Conservation (phyloP, 2,888 invertebrate species). For the Argyresthia goedartella region DNA sequence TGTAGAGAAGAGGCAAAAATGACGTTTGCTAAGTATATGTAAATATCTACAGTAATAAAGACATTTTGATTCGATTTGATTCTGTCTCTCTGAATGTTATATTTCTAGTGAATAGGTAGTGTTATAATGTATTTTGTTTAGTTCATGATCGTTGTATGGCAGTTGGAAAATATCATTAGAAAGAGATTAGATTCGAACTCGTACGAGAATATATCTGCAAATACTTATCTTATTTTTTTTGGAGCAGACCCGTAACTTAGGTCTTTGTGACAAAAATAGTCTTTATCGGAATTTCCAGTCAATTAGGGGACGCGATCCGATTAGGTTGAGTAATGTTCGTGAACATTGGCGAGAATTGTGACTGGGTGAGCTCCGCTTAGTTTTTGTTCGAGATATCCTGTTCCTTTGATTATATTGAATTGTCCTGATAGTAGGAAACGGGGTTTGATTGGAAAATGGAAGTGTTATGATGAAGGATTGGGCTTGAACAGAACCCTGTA, state of each 20-base stretch:
- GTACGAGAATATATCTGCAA: neutral
- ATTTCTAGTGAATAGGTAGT: neutral
- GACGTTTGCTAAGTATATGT: too few species aligned
- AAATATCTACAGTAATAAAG: too few species aligned
- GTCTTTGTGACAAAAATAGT: conserved; percentile 53
- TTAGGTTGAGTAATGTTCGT: conserved; percentile 52
- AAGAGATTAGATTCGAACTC: neutral
- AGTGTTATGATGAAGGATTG: too few species aligned
- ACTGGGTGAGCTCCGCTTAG: neutral
- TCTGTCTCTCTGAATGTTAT: too few species aligned
- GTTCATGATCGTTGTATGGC: neutral
- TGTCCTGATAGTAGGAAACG: too few species aligned
- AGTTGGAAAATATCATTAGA: neutral
- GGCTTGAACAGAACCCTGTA: too few species aligned
- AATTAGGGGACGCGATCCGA: conserved; percentile 65
- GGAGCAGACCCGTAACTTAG: conserved; percentile 17
- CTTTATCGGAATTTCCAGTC: conserved; percentile 65
- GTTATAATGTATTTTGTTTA: too few species aligned
- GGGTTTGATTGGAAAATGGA: too few species aligned
- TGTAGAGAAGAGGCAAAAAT: too few species aligned
- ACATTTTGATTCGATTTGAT: too few species aligned
- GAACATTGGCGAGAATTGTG: conserved; percentile 9
- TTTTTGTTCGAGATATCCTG: too few species aligned
- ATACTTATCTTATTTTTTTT: neutral
- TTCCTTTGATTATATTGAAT: too few species aligned